A percentile compares a stretch with the other conserved stretches of the same genome.
Evolutionary conservation across 2,888 invertebrate species (phyloP).

Genomic region (Spatulosminthurus flaviceps): DNA sequence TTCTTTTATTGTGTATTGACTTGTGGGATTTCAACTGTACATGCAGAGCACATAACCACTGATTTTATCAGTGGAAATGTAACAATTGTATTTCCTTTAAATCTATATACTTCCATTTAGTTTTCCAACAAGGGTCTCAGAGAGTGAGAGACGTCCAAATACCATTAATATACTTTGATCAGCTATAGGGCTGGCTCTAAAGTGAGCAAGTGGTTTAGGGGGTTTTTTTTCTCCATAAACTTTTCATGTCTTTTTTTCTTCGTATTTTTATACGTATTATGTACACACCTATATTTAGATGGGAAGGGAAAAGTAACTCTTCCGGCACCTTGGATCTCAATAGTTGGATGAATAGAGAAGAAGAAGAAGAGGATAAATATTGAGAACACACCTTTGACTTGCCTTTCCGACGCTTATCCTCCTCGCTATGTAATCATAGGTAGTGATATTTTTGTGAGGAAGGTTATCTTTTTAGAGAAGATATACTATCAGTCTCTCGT

Average conservation of each 20-base stretch:
- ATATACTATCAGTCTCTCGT: neutral
- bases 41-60: conserved; percentile 1
- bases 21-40: neutral
- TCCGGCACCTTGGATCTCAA: neutral
- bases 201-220: neutral
- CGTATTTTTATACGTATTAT: too few species aligned
- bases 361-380: neutral
- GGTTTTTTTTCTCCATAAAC: too few species aligned
- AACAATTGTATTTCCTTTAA: conserved; percentile 9
- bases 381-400: neutral
- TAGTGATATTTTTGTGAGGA: neutral
- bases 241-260: too few species aligned
- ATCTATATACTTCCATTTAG: neutral
- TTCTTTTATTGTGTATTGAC: neutral
- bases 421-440: too few species aligned
- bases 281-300: too few species aligned
- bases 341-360: neutral
- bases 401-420: neutral
- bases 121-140: too few species aligned
- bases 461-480: neutral
- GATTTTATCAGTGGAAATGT: conserved; percentile 1
- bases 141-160: too few species aligned
- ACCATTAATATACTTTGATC: neutral
- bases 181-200: too few species aligned
- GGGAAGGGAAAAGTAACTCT: neutral